Evolutionary conservation across 1,140 invertebrate genomes (phyloP).

Genomic region (Drosophila yakuba): DNA sequence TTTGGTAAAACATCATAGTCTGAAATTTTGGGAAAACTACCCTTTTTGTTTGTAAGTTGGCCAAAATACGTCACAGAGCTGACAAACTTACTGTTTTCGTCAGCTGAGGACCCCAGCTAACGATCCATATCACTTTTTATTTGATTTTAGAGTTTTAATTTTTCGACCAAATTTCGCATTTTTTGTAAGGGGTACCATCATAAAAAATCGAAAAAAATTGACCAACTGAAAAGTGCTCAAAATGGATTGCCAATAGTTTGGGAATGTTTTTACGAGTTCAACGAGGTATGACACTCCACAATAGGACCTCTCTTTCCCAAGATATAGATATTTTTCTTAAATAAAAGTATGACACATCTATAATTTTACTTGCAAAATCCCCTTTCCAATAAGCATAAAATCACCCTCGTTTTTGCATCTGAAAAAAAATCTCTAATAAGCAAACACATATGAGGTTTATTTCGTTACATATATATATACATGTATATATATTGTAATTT

Average conservation of each 20-base stretch:
- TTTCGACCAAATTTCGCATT: background rate
- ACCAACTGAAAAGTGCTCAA: background rate
- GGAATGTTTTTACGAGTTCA: background rate
- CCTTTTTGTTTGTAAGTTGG: too few relatives aligned
- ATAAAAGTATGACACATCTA: too few relatives aligned
- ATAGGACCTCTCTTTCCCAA: too few relatives aligned
- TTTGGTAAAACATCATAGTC: too few relatives aligned
- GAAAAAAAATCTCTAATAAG: background rate
- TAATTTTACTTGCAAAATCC: background rate
- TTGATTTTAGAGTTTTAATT: background rate
- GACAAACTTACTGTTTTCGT: background rate
- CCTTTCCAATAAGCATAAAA: background rate
- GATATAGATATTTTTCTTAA: background rate
- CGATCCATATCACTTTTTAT: background rate
- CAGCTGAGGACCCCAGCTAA: background rate
- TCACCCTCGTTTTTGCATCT: background rate
- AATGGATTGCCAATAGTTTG: background rate
- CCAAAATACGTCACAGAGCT: too few relatives aligned
- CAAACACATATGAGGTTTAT: background rate
- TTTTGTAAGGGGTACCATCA: background rate
- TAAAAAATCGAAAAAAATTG: background rate
- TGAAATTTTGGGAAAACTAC: too few relatives aligned
- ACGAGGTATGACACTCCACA: background rate
- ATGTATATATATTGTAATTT: conserved; percentile 45
- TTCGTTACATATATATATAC: conserved; percentile 33